Conservation (phyloP, 2,113 vertebrate species). For the Anthoscopus minutus region DNA sequence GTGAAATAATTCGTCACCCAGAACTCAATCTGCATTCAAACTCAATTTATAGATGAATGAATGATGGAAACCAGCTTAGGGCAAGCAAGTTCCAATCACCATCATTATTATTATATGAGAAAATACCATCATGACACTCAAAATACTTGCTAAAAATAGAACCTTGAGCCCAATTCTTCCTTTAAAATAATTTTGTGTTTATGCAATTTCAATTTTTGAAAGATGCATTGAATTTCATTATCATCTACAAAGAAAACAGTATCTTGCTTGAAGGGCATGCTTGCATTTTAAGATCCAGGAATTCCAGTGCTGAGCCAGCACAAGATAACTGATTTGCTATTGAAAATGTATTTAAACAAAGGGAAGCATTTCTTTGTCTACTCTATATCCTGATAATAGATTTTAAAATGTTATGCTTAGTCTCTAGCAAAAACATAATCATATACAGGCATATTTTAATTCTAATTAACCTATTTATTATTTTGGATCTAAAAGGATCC, state of each 20-base stretch:
- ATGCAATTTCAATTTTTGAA: not conserved
- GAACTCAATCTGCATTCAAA: not conserved
- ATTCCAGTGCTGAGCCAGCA: not conserved
- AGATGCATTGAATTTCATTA: not conserved
- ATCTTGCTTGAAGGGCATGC: not conserved
- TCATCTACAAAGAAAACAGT: not conserved
- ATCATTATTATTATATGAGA: not conserved
- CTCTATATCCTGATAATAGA: not conserved
- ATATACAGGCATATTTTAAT: not conserved
- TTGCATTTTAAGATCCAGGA: not conserved
- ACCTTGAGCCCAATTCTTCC: not conserved
- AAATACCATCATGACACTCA: not conserved
- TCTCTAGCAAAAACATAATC: not conserved
- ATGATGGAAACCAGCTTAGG: not conserved
- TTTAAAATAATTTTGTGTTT: not conserved
- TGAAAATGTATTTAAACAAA: not conserved
- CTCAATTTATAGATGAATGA: not conserved
- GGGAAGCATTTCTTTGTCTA: not conserved
- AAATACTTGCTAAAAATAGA: not conserved
- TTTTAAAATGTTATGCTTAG: not conserved
- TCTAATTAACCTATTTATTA: not conserved
- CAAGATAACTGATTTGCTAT: not conserved
- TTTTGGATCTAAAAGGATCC: not conserved
- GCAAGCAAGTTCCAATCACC: not conserved
- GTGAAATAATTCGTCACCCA: not conserved